A percentile compares a stretch with the other conserved stretches of the same genome.
phyloP scores from a whole-genome alignment of 2,888 invertebrate species.

The Mythimna albipuncta region DNA sequence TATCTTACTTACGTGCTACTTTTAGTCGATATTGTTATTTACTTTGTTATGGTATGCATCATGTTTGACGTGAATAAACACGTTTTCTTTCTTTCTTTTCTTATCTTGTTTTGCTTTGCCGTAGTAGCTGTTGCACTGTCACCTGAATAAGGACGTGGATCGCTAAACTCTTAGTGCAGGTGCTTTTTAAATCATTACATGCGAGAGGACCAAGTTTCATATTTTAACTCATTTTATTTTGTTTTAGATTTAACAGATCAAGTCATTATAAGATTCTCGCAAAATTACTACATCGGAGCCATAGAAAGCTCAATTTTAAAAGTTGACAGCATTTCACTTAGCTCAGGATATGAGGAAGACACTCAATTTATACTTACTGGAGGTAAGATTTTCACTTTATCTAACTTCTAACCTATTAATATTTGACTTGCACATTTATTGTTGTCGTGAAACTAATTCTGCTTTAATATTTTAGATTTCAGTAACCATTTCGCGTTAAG shows the following conservation, averaged over 20 bases:
- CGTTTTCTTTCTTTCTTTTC: too few relatives aligned
- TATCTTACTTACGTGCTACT: too few relatives aligned
- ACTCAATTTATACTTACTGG: slow-evolving; percentile 73
- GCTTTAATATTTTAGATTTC: slow-evolving; percentile 69
- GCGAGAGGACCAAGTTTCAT: too few relatives aligned
- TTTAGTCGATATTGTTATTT: too few relatives aligned
- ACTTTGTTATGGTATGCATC: too few relatives aligned
- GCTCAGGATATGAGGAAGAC: slow-evolving; percentile 69
- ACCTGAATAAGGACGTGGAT: too few relatives aligned
- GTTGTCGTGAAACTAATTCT: background rate
- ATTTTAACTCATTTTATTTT: too few relatives aligned
- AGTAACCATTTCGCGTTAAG: slow-evolving; percentile 65
- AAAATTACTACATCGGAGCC: slow-evolving; percentile 73
- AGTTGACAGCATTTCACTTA: slow-evolving; percentile 72
- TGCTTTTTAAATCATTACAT: too few relatives aligned
- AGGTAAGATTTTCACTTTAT: slow-evolving; percentile 66
- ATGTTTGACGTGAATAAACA: too few relatives aligned
- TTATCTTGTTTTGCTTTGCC: too few relatives aligned
- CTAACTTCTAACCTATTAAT: background rate
- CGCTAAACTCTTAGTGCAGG: too few relatives aligned
- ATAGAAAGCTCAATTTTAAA: slow-evolving; percentile 67
- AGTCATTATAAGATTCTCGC: slow-evolving; percentile 73
- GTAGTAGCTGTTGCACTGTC: too few relatives aligned
- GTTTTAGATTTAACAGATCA: background rate
- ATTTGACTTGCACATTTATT: background rate